Evolutionary conservation across 2,797 vertebrate species (phyloP), one percentile per base, ranked within the genome.

Genomic region (Polyboroides typus): DNA sequence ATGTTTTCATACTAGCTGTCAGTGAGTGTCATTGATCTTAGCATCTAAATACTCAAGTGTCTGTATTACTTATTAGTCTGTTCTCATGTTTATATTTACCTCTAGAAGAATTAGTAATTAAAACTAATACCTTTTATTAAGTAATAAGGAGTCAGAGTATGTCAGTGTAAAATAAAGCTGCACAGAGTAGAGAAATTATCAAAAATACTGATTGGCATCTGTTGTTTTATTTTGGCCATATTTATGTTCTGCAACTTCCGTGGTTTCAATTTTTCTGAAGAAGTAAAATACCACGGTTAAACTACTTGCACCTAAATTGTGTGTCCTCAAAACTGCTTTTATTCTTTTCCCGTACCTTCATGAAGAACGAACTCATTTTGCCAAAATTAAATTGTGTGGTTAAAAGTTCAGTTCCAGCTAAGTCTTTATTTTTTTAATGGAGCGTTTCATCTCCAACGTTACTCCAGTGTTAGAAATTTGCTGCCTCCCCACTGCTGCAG

Each of bases 391-490:
- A 26, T 58, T 38, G 9, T 22, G 2, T 38, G 17, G 7, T 50
- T 89, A 73, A 34, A 55, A 76, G 47, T n/a, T 72, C 14, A 8
- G 3, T 45, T 89, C 5, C 3, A 25, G 13, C 8, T 11, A 29
- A 17, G 12, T 48, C 10, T 70, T 72, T 64, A 5, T 2, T 62
- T 68, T 74, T 70, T 40, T 53, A 29, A 63, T 27, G 50, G 12
- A 26, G 10, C 4, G 0, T 23, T 59, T 85, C 2, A 42, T 26
- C 23, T 92, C 34, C 0, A 3, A 3, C 15, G 11, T 73, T 53
- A 18, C 16, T 53, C 16, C 67, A 34, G 7, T 20, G 3, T 73
- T 38, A 71, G 47, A 48, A 63, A 81, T 71, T 33, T 4, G 1
- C 16, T 52, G 29, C 19, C 22, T 90, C 18, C 18, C 7, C 6